Evolutionary conservation across 2,113 vertebrate genomes (phyloP), one percentile per base, ranked within the genome.

Genomic region (Entomyzon cyanotis): DNA sequence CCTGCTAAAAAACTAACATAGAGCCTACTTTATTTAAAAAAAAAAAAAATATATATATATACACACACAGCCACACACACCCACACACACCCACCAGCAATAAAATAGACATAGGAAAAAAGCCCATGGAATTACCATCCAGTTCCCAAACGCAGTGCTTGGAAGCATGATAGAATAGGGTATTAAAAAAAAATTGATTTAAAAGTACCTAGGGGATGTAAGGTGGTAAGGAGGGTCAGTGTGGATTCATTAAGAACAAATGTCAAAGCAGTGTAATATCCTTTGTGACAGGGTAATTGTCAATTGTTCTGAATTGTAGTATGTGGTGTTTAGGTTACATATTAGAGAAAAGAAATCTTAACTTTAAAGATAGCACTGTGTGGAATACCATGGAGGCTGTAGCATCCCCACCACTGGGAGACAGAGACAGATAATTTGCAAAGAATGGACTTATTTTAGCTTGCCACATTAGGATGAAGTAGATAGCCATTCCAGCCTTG

Each of bases 231-330:
- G 56, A 90, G 86, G 86, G 96, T 94, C 92, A 93, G 39, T 16
- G 42, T 78, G 68, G 50, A 96, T 95, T 96, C 95, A 94, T 96
- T 95, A 97, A 92, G 96, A 94, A 89, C 80, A 94, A 93, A 91
- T 91, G 91, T 97, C 96, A 97, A 42, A 94, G 93, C 74, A 87
- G 58, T 91, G 80, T 93, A 94, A 84, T 84, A 46, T 76, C 65
- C 46, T 91, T 55, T 75, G 84, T 95, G 96, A 87, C 96, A 95
- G 81, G 25, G 46, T 95, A 89, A 87, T 94, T 87, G 93, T 92
- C 86, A 89, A 8, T 96, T 89, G 64, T 31, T 89, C 77, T 90
- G 89, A 94, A 60, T 78, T 95, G 95, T 82, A 46, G 93, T 31
- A 6, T 81, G 30, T 52, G 49, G 25, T 82, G 62, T 87, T 96